These are phyloP conservation scores for Phalloptychus januarius DNA, from an alignment of 2,797 vertebrate species.

Conservation along the genomic window DNA sequence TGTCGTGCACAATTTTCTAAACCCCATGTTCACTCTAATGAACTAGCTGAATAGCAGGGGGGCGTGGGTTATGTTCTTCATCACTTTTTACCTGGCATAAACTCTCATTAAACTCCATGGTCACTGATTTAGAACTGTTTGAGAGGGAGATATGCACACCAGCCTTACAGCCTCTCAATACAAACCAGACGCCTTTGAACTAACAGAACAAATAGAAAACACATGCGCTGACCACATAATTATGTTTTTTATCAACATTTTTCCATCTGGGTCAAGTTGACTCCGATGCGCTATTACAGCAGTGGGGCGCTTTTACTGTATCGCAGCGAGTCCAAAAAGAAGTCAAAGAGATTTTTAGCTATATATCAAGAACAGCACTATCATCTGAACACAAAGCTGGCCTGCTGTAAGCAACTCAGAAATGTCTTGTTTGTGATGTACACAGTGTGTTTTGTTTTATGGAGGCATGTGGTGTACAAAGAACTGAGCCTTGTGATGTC, in stretches of 20 bases:
- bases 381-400: background rate
- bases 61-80: conserved; percentile 33
- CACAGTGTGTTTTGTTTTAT: conserved; percentile 28
- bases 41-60: conserved; percentile 28
- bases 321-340: conserved; percentile 1
- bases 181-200: conserved; percentile 50
- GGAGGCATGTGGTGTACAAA: conserved; percentile 22
- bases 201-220: conserved; percentile 49
- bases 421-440: conserved; percentile 19
- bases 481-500: conserved; percentile 36
- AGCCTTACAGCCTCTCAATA: conserved; percentile 30
- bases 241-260: conserved; percentile 9
- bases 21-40: conserved; percentile 31
- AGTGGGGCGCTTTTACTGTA: background rate
- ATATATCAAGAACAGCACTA: conserved; percentile 11
- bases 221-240: conserved; percentile 36
- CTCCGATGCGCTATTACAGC: background rate
- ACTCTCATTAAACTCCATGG: conserved; percentile 40
- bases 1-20: background rate
- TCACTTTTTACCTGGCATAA: conserved; percentile 53
- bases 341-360: background rate
- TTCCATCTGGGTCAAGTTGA: conserved; percentile 14
- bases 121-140: conserved; percentile 45
- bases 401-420: conserved; percentile 14
- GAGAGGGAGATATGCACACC: conserved; percentile 29